Evolutionary conservation across 2,113 vertebrate species (phyloP), one percentile per base, ranked within the genome.

Genomic region (Otis tarda): DNA sequence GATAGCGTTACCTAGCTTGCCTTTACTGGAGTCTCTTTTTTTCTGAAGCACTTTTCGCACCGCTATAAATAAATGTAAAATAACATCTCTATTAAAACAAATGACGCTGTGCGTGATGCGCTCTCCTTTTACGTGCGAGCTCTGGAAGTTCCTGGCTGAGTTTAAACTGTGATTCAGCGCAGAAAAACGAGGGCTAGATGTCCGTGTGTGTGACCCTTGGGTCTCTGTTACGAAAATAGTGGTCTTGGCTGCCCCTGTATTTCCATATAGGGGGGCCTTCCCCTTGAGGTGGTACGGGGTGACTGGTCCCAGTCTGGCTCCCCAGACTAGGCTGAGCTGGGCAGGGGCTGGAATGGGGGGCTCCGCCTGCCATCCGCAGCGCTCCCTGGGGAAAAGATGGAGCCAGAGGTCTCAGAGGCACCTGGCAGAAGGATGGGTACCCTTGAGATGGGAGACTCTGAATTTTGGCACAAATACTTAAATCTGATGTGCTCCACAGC

Each of bases 31-130:
- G 12, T 61, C 60, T 95, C 92, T 90, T 81, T 90, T 81, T 47
- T 96, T 95, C 63, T 89, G 92, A 93, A 82, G 43, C 83, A 91
- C 74, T 95, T 83, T 86, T 88, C 90, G 86, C 77, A 60, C 73
- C 71, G 71, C 92, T 96, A 28, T 89, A 95, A 94, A 94, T 93
- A 68, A 93, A 70, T 93, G 85, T 90, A 75, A 96, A 96, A 85
- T 47, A 71, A 20, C 1, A 0, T 80, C 95, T 92, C 67, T 91
- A 55, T 95, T 97, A 97, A 97, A 98, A 80, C 49, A 61, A 67
- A 31, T 49, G 19, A 4, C 2, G 3, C 14, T 1, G 1, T 14
- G 47, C 3, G 2, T 69, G 52, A 8, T 21, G 50, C 43, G 16
- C 22, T 61, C n/a, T 82, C 33, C 52, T 77, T 63, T 37, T 33